Percentiles rank a stretch among this genome's conserved stretches.
These are phyloP conservation scores for Calyptomena viridis DNA, from an alignment of 2,113 vertebrate genomes.

Conservation along the genomic window DNA sequence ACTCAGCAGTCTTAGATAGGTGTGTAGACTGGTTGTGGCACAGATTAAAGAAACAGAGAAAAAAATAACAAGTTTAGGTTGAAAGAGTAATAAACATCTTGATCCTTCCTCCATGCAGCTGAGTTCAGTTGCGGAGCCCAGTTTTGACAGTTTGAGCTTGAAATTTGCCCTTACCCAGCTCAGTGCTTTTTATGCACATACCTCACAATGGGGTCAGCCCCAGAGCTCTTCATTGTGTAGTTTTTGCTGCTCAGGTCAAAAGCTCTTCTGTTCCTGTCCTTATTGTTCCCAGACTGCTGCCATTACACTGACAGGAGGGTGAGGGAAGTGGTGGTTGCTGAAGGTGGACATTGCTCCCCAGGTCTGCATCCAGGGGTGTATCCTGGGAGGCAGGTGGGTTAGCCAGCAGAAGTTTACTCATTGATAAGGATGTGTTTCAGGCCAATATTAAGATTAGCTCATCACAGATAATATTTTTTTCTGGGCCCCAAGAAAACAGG, in stretches of 20 bases:
- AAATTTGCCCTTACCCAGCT: neutral
- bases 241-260: neutral
- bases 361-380: neutral
- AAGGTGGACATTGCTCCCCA: neutral
- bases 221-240: neutral
- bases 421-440: neutral
- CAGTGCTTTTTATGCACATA: accelerated
- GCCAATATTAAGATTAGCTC: neutral
- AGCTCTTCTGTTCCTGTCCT: neutral
- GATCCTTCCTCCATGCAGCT: neutral
- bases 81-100: neutral
- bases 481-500: neutral
- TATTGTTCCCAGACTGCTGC: neutral
- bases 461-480: neutral
- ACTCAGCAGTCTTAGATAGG: neutral
- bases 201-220: neutral
- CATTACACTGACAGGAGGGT: neutral
- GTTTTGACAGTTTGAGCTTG: neutral
- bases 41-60: neutral
- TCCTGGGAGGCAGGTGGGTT: neutral
- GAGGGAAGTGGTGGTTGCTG: neutral
- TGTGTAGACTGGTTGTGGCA: neutral
- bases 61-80: neutral
- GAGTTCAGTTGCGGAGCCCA: neutral
- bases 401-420: neutral